Conservation (phyloP, 2,797 vertebrate genomes). For the Cryptoblepharus egeriae region DNA sequence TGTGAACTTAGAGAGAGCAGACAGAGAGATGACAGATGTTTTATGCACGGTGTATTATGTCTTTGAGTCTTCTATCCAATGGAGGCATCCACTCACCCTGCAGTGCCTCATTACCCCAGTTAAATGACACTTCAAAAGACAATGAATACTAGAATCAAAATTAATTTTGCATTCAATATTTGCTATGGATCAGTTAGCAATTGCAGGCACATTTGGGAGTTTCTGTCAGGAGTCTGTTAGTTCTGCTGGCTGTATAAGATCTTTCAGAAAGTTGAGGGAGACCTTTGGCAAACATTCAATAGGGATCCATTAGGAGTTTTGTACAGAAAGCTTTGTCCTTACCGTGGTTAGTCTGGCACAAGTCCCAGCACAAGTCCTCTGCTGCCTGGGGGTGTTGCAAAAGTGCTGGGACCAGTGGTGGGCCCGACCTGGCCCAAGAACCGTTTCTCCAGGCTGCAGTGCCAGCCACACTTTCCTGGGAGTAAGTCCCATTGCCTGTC, state of each 20-base stretch:
- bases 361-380: too few species aligned
- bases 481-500: too few species aligned
- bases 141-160: background rate
- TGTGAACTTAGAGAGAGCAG: background rate
- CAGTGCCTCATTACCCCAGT: background rate
- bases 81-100: background rate
- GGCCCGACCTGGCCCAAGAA: too few species aligned
- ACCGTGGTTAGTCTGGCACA: too few species aligned
- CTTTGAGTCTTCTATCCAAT: background rate
- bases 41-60: background rate
- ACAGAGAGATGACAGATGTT: background rate
- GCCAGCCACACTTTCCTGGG: too few species aligned
- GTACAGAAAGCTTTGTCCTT: too few species aligned
- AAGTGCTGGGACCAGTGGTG: too few species aligned
- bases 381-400: too few species aligned
- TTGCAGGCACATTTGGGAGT: background rate
- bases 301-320: background rate
- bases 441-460: too few species aligned
- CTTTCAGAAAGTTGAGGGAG: background rate
- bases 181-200: background rate
- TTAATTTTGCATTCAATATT: constrained; percentile 17
- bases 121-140: constrained; percentile 25
- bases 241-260: too few species aligned
- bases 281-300: background rate
- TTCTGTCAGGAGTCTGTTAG: background rate